Conservation (phyloP, 2,797 vertebrate species). For the Bradypus variegatus region DNA sequence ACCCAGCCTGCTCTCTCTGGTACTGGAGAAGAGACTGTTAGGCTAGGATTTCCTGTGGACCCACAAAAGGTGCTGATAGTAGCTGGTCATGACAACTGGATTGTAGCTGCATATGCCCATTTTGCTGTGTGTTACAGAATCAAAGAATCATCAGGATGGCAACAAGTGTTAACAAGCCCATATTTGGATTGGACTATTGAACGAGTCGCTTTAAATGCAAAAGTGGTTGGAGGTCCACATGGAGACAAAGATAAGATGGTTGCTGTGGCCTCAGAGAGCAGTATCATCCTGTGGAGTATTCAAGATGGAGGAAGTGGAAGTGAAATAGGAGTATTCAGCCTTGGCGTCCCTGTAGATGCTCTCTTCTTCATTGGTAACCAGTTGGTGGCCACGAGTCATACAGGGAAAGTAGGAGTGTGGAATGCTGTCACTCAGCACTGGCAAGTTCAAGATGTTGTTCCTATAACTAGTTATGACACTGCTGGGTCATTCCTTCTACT, state of each 20-base stretch:
- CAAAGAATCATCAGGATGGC: constrained; percentile 98
- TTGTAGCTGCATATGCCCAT: constrained; percentile 96
- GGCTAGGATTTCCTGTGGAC: constrained; percentile 87
- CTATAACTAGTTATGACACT: too few species aligned
- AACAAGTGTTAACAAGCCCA: constrained; percentile 96
- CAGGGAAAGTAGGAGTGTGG: constrained; percentile 99
- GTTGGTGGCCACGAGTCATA: constrained; percentile 96
- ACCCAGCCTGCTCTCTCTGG: constrained; percentile 79
- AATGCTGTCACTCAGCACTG: constrained; percentile 98
- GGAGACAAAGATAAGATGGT: constrained; percentile 99
- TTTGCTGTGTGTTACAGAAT: constrained; percentile 99
- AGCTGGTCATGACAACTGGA: constrained; percentile 98
- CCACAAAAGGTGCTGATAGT: constrained; percentile 96
- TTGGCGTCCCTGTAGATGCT: constrained; percentile 94
- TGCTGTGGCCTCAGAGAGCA: constrained; percentile 91
- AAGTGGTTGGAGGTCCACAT: constrained; percentile 95
- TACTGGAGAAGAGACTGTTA: constrained; percentile 76
- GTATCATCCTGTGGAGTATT: constrained; percentile 96
- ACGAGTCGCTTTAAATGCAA: constrained; percentile 93
- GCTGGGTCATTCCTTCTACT: too few species aligned
- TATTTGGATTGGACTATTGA: constrained; percentile 94
- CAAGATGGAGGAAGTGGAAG: constrained; percentile 94
- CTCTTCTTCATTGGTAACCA: constrained; percentile 99
- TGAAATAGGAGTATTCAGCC: constrained; percentile 95
- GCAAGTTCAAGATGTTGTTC: too few species aligned